Base-by-base conservation (phyloP, 2,888 invertebrate genomes). In the Pyrochroa serraticornis region DNA sequence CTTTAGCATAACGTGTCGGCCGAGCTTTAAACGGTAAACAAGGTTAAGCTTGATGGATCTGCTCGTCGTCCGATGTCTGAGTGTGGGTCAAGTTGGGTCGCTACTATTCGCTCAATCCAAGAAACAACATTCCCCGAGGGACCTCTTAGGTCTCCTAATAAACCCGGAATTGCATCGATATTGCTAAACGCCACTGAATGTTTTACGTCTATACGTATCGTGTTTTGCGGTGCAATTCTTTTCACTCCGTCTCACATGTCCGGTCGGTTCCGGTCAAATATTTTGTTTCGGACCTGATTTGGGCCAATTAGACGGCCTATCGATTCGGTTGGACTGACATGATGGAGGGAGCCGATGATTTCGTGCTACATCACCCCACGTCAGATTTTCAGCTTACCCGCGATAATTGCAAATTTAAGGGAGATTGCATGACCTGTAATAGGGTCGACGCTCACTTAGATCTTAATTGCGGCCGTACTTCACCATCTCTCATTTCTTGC, bases 11-110 rank as follows among this genome's bases (percentile, higher is more conserved):
- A 56, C 60, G 52, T 57, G 62, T 62, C 60, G 50, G 62, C 34
- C 38, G 53, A 34, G 54, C 62, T 54, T 57, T 64, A 58, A 60
- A 52, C 53, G 47, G 58, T 57, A 64, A 64, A 64, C 55, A 64
- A 60, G 53, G 62, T 64, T 64, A 62, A 64, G 58, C 62, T 55
- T 62, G 64, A 64, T 56, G 60, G 64, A 64, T 64, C 56, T 52
- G 54, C 44, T 44, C 49, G 55, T 48, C 52, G 62, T 58, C 55
- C 51, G 45, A 32, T 41, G 54, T 47, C 46, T 53, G 53, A 31
- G 45, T 53, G 47, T 49, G 50, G 63, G 60, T 60, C 58, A 57
- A 42, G 57, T 58, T 54, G 49, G 62, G 49, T 62, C 62, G 51
- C 13, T 35, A 39, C 38, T 10, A 32, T 37, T 44, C 46, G 50